Base-by-base conservation (phyloP, 2,113 vertebrate genomes). In the Ciconia maguari region DNA sequence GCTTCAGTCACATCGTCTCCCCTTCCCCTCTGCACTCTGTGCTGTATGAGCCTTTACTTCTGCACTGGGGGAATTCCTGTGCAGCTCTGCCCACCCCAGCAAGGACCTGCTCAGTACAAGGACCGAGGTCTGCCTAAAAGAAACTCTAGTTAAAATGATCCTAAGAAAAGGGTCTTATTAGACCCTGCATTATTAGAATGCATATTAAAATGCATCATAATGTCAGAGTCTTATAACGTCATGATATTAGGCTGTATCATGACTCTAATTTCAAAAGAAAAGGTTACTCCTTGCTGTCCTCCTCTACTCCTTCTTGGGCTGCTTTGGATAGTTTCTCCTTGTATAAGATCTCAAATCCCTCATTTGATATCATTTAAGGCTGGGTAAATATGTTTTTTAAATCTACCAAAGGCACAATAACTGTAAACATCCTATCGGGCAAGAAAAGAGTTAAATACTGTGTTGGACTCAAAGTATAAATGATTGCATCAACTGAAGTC, bases 11-110 rank as follows among this genome's bases (percentile, higher is more conserved):
- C 7, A 51, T 3, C 0, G 0, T 6, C 5, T 41, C 9, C 9
- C 16, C 13, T 13, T n/a, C 13, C 24, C 3, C 10, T 52, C 17
- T 0, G 0, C 25, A 4, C 12, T 5, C 30, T 17, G 10, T 26
- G 22, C 36, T 65, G 2, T 27, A 6, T 25, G 17, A 64, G 8
- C 15, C 20, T 60, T 77, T n/a, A 9, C 27, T 52, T 48, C 29
- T 64, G 38, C 5, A 2, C 18, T 11, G 34, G 11, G 41, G 9
- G 10, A 77, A 5, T 12, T 71, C 21, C 36, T 32, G 25, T 9
- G 34, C 42, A 42, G 1, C 29, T 61, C n/a, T 60, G 18, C 6
- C 13, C 22, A 26, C 3, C 7, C 19, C 46, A 89, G 10, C 17
- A 60, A 70, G 51, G 65, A 64, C 26, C 52, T 75, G 26, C 11